phyloP scores from a whole-genome alignment of 23 tunicate genomes.

The Botrylloides violaceus region DNA sequence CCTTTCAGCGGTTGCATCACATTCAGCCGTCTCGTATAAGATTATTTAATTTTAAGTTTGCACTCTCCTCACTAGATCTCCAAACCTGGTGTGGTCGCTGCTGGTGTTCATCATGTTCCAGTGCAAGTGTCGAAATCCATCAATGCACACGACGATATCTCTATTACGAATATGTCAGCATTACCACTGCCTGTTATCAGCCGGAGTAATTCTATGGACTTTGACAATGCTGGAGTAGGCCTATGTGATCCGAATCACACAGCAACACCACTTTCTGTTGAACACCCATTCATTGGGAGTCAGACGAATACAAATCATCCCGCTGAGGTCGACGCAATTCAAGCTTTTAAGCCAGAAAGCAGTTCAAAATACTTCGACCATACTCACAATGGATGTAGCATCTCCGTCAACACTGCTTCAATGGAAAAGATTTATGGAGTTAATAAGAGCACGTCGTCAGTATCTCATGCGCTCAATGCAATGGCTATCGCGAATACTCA shows the following conservation, averaged over 20 bases:
- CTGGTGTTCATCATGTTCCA: background rate
- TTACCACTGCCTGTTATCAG: background rate
- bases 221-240: background rate
- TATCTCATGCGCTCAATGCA: background rate
- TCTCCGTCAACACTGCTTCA: background rate
- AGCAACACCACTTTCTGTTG: background rate
- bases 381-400: background rate
- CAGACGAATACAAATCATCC: background rate
- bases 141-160: background rate
- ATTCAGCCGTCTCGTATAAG: no score
- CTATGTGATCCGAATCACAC: background rate
- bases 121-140: background rate
- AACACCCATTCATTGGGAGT: background rate
- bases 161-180: background rate
- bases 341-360: background rate
- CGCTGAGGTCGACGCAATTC: background rate
- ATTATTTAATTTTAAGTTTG: no score
- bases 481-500: background rate
- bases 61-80: no score
- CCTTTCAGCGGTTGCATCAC: no score
- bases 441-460: background rate
- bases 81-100: no score
- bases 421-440: background rate
- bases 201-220: background rate
- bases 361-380: background rate